Conservation (phyloP, 2,113 vertebrate species). For the Psophia crepitans region DNA sequence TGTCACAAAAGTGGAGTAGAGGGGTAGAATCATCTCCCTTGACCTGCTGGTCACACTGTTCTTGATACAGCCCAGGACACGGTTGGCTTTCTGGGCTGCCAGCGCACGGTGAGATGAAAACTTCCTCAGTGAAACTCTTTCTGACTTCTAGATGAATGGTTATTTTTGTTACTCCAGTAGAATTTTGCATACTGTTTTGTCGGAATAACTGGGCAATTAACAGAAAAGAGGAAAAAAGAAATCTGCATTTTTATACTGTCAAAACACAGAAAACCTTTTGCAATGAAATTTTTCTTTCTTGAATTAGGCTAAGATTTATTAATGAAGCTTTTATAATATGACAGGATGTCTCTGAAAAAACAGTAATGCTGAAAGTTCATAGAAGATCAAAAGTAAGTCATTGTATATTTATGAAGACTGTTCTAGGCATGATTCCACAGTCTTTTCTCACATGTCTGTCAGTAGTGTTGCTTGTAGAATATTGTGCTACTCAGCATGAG, state of each 20-base stretch:
- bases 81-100: too few species aligned
- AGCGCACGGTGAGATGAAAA: background rate
- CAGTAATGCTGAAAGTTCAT: background rate
- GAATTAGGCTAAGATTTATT: background rate
- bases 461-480: background rate
- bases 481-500: background rate
- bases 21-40: too few species aligned
- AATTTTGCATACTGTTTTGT: background rate
- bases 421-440: background rate
- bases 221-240: background rate
- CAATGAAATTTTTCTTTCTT: background rate
- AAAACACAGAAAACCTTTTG: background rate
- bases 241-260: background rate
- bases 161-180: background rate
- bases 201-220: background rate
- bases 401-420: background rate
- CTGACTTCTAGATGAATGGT: background rate
- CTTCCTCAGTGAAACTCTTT: background rate
- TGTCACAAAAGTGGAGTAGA: too few species aligned
- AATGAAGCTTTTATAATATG: background rate
- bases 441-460: background rate
- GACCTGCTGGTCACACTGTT: too few species aligned
- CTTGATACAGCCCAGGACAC: too few species aligned
- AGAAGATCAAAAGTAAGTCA: background rate
- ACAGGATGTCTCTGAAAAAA: background rate